These are phyloP conservation scores for Nixonia krombeini DNA, from an alignment of 1,140 invertebrate genomes.

Conservation along the genomic window DNA sequence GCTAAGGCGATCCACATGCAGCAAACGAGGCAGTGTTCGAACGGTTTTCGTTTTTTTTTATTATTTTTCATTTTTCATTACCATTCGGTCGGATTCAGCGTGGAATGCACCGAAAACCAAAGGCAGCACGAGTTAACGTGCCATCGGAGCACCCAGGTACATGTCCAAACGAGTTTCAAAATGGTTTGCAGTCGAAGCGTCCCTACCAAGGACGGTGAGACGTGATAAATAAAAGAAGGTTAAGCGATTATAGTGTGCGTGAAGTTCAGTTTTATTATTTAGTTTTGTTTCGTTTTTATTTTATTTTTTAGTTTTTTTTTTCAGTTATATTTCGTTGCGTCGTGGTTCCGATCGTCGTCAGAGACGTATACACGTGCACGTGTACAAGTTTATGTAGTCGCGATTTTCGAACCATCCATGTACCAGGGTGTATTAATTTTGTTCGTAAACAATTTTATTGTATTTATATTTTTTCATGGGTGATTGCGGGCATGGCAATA, in stretches of 20 bases:
- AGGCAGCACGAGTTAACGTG: constrained; percentile 64
- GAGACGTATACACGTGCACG: constrained; percentile 45
- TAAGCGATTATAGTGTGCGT: constrained; percentile 47
- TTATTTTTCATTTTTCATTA: constrained; percentile 55
- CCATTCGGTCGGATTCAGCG: constrained; percentile 68
- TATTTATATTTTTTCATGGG: constrained; percentile 38
- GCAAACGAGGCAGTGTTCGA: constrained; percentile 73
- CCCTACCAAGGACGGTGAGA: constrained; percentile 51
- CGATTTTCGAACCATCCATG: too few relatives aligned
- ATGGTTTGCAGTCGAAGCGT: constrained; percentile 60
- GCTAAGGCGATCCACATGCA: constrained; percentile 74
- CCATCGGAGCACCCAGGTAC: constrained; percentile 70
- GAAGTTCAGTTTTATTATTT: constrained; percentile 26
- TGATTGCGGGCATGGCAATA: constrained; percentile 56
- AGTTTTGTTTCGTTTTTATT: constrained; percentile 23
- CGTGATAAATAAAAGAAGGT: constrained; percentile 47
- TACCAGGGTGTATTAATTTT: constrained; percentile 52
- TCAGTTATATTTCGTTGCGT: constrained; percentile 34
- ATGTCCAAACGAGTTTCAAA: constrained; percentile 65
- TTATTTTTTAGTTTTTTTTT: constrained; percentile 17
- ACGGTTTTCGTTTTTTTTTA: constrained; percentile 63
- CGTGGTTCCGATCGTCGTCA: constrained; percentile 45
- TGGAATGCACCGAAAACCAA: constrained; percentile 67
- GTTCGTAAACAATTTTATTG: constrained; percentile 13
- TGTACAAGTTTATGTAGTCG: constrained; percentile 22